Evolutionary conservation across 1,140 invertebrate genomes (phyloP).

Genomic region (Drosophila repletoides): DNA sequence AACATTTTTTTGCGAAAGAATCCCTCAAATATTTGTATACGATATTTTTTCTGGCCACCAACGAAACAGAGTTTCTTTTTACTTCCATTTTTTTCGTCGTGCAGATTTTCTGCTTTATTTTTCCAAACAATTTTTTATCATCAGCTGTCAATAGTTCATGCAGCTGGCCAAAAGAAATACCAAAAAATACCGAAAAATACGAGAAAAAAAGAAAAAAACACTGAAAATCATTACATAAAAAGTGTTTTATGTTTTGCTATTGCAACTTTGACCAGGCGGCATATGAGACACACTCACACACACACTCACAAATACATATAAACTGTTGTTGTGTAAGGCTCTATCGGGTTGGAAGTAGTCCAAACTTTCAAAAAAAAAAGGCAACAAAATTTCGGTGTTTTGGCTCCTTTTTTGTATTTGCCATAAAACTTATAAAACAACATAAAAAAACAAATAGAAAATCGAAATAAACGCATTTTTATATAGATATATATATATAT

Average conservation of each 20-base stretch:
- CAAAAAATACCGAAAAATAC: too few species aligned
- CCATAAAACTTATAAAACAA: slow-evolving; percentile 66
- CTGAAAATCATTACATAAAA: slow-evolving; percentile 72
- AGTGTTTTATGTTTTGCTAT: slow-evolving; percentile 75
- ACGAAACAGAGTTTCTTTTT: not conserved
- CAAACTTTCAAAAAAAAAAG: slow-evolving; percentile 52
- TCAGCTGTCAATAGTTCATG: slow-evolving; percentile 76
- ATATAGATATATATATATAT: slow-evolving; percentile 28
- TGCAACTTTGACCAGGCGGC: slow-evolving; percentile 72
- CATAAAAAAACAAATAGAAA: slow-evolving; percentile 46
- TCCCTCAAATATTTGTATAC: too few species aligned
- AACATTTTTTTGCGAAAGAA: too few species aligned
- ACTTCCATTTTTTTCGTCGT: slow-evolving; percentile 3
- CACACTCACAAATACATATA: slow-evolving; percentile 1
- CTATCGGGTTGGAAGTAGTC: slow-evolving; percentile 58
- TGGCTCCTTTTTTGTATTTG: slow-evolving; percentile 40
- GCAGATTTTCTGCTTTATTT: slow-evolving; percentile 47
- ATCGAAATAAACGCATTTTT: slow-evolving; percentile 76
- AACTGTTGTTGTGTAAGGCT: slow-evolving; percentile 24
- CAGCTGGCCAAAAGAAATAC: slow-evolving; percentile 56
- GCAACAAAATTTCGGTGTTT: slow-evolving; percentile 29
- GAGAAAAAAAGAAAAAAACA: slow-evolving; percentile 40
- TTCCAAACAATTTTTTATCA: slow-evolving; percentile 74
- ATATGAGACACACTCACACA: slow-evolving; percentile 42
- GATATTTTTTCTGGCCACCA: too few species aligned